A percentile compares a stretch with the other conserved stretches of the same genome.
These are phyloP conservation scores for Pempheris klunzingeri DNA, from an alignment of 2,797 vertebrate genomes.

Conservation along the genomic window DNA sequence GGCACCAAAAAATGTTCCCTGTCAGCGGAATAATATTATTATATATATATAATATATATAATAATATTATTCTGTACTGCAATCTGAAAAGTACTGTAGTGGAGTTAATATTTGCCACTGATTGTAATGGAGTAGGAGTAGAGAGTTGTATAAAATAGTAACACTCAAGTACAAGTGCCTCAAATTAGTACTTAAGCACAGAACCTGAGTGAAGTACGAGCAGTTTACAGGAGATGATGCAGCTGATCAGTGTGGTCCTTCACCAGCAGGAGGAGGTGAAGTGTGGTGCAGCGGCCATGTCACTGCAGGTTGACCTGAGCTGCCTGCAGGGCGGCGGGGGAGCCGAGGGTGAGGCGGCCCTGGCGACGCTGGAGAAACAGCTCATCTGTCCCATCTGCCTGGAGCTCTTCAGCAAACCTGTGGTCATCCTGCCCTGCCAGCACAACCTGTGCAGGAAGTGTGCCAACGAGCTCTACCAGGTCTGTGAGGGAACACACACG, in stretches of 20 bases:
- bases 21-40: too few relatives aligned
- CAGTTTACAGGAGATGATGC: neutral
- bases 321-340: slow-evolving; percentile 68
- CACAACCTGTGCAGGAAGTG: slow-evolving; percentile 93
- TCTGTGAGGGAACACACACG: slow-evolving; percentile 12
- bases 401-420: slow-evolving; percentile 96
- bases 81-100: too few relatives aligned
- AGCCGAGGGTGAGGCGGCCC: slow-evolving; percentile 45
- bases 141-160: too few relatives aligned
- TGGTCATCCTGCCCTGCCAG: slow-evolving; percentile 97
- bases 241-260: neutral
- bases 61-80: too few relatives aligned
- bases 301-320: slow-evolving; percentile 79
- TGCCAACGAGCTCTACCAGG: slow-evolving; percentile 87
- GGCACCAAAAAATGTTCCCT: too few relatives aligned
- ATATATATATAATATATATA: neutral
- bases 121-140: too few relatives aligned
- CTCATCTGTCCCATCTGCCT: slow-evolving; percentile 93
- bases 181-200: too few relatives aligned
- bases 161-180: too few relatives aligned
- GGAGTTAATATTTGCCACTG: too few relatives aligned
- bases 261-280: slow-evolving; percentile 37
- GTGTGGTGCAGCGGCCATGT: slow-evolving; percentile 62
- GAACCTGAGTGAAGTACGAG: too few relatives aligned
- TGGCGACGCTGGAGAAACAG: slow-evolving; percentile 84